These are phyloP conservation scores for Subacronicta megacephala DNA, from an alignment of 2,888 invertebrate species.

Conservation along the genomic window DNA sequence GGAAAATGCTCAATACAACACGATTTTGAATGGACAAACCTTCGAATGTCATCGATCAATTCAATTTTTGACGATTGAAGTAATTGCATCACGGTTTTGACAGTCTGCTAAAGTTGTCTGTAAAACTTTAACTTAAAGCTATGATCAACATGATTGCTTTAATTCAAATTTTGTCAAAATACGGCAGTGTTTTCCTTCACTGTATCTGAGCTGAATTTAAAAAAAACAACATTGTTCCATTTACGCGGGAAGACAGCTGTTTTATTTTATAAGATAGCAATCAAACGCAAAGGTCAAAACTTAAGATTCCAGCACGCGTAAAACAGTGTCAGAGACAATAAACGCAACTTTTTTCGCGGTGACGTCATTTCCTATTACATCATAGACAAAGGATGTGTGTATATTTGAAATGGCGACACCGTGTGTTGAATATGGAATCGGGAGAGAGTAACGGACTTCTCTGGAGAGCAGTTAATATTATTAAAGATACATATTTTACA, in stretches of 20 bases:
- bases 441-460: slow-evolving; percentile 45
- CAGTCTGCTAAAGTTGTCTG: too few relatives aligned
- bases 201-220: not conserved
- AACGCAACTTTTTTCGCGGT: slow-evolving; percentile 52
- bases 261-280: slow-evolving; percentile 2
- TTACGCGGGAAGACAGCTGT: slow-evolving; percentile 12
- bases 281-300: slow-evolving; percentile 32
- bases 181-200: too few relatives aligned
- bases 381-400: slow-evolving; percentile 48
- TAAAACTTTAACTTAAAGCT: too few relatives aligned
- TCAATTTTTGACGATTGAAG: too few relatives aligned
- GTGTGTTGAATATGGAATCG: slow-evolving; percentile 41
- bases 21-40: too few relatives aligned
- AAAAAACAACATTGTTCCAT: not conserved
- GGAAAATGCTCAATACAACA: too few relatives aligned
- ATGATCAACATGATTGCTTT: too few relatives aligned
- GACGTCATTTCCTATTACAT: slow-evolving; percentile 58
- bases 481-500: not conserved
- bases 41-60: too few relatives aligned
- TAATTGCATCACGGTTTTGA: too few relatives aligned
- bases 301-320: slow-evolving; percentile 36
- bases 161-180: too few relatives aligned
- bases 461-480: slow-evolving; percentile 2
- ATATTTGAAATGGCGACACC: slow-evolving; percentile 40
- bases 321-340: slow-evolving; percentile 36